Evolutionary conservation across 2,888 invertebrate genomes (phyloP).

Genomic region (Nebria salina): DNA sequence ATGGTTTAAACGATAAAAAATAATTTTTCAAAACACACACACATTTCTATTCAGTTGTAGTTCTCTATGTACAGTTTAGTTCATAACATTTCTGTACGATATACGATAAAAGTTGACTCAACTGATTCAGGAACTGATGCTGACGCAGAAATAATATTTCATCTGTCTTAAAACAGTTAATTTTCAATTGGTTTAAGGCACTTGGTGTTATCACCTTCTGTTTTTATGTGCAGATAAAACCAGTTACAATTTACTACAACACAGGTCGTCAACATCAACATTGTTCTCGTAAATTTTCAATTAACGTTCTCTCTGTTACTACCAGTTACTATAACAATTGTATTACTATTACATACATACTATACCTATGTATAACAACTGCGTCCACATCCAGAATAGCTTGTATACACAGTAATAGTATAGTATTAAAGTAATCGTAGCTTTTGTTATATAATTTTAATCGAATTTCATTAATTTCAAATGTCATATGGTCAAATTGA

Average conservation of each 20-base stretch:
- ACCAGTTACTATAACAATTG: background rate
- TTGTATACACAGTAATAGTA: background rate
- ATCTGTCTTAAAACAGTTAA: background rate
- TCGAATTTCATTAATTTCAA: background rate
- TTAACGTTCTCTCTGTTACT: background rate
- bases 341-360: background rate
- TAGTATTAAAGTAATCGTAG: background rate
- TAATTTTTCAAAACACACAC: background rate
- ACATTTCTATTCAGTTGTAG: background rate
- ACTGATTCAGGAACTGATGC: too few relatives aligned
- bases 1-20: background rate
- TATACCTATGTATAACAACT: background rate
- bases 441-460: background rate
- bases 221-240: background rate
- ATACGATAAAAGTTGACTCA: too few relatives aligned
- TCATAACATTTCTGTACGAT: background rate
- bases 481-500: background rate
- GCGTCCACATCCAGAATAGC: background rate
- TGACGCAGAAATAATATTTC: background rate
- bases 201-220: constrained; percentile 1
- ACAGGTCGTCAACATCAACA: constrained; percentile 1
- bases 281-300: constrained; percentile 1
- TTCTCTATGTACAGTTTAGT: background rate
- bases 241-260: background rate
- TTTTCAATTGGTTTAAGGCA: background rate